phyloP scores from a whole-genome alignment of 2,888 invertebrate species.

The Dasysyrphus tricinctus region DNA sequence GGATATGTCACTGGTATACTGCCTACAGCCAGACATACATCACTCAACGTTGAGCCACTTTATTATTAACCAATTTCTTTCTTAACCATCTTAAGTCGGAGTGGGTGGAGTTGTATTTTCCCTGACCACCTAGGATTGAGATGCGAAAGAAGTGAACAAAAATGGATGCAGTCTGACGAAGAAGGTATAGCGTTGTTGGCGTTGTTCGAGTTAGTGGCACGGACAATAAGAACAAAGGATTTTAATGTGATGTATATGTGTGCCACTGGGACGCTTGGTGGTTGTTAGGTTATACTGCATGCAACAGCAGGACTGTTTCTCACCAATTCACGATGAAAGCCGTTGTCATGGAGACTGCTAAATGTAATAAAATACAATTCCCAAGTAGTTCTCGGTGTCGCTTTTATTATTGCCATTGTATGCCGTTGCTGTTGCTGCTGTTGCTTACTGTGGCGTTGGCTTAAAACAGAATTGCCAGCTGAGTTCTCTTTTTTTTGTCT shows the following conservation, averaged over 20 bases:
- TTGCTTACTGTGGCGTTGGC: slow-evolving; percentile 23
- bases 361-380: slow-evolving; percentile 60
- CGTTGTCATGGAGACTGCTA: slow-evolving; percentile 1
- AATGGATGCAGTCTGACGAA: slow-evolving; percentile 24
- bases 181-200: background rate
- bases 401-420: slow-evolving; percentile 45
- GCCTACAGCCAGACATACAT: slow-evolving; percentile 50
- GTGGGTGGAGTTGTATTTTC: background rate
- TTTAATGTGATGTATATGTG: slow-evolving; percentile 38
- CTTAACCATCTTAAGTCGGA: background rate
- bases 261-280: slow-evolving; percentile 43
- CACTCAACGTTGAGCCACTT: slow-evolving; percentile 56
- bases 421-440: slow-evolving; percentile 36
- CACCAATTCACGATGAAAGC: slow-evolving; percentile 36
- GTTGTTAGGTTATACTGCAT: slow-evolving; percentile 44
- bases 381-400: slow-evolving; percentile 42
- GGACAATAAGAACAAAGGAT: slow-evolving; percentile 20
- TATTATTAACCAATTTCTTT: slow-evolving; percentile 66
- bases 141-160: slow-evolving; percentile 14
- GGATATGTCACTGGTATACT: slow-evolving; percentile 30
- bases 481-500: background rate
- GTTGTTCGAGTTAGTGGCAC: background rate
- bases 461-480: slow-evolving; percentile 3
- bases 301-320: slow-evolving; percentile 53
- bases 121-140: slow-evolving; percentile 25